Percentiles rank a stretch among this genome's conserved stretches.
These are phyloP conservation scores for Dasyprocta punctata DNA, from an alignment of 2,113 vertebrate species.

Conservation along the genomic window DNA sequence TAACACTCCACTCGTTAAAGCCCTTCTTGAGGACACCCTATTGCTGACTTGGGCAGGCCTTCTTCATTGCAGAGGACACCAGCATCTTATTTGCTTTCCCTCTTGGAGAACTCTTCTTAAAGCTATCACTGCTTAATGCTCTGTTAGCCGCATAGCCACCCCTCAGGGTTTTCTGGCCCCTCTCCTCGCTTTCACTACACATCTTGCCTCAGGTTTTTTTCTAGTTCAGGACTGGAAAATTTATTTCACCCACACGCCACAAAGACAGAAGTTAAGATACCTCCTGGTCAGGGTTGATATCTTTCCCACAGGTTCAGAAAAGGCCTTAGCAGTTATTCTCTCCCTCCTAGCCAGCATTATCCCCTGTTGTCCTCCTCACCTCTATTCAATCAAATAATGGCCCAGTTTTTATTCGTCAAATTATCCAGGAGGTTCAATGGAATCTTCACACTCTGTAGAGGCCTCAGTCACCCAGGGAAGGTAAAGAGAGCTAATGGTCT, in stretches of 20 bases:
- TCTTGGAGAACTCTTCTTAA: not conserved
- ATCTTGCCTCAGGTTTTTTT: not conserved
- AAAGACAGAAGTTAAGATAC: not conserved
- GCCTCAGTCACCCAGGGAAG: no score
- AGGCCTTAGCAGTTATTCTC: not conserved
- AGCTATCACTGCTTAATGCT: not conserved
- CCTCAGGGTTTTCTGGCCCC: not conserved
- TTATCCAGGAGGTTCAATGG: no score
- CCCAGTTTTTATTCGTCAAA: no score
- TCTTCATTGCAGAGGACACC: not conserved
- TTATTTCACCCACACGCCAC: not conserved
- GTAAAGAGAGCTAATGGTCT: no score
- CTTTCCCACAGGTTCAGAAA: not conserved
- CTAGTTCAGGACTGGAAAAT: no score
- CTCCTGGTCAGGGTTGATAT: not conserved
- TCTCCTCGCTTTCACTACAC: not conserved
- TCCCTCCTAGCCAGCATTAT: not conserved
- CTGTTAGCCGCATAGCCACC: not conserved
- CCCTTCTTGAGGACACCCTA: not conserved
- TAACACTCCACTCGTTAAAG: not conserved
- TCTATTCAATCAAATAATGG: no score
- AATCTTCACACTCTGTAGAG: no score
- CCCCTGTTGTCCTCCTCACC: not conserved
- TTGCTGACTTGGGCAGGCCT: not conserved
- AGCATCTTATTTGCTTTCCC: not conserved